These are phyloP conservation scores for Fistularia tabacaria DNA, from an alignment of 2,797 vertebrate species.

Conservation along the genomic window DNA sequence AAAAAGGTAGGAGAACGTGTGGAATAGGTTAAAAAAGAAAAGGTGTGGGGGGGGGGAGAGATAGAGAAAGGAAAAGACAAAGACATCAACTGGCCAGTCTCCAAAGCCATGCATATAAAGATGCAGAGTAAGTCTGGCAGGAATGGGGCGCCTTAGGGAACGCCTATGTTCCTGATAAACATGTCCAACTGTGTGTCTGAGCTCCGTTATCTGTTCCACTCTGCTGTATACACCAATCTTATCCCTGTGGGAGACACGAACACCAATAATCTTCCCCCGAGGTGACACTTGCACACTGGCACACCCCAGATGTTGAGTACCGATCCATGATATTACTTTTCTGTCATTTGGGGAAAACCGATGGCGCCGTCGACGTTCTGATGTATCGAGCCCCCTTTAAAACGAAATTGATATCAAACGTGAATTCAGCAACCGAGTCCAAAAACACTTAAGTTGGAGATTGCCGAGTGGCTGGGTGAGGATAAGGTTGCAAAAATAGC, in stretches of 20 bases:
- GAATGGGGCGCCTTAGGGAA: constrained; percentile 46
- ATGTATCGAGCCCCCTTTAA: background rate
- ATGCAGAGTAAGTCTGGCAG: constrained; percentile 42
- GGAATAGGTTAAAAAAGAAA: background rate
- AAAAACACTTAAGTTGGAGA: too few species aligned
- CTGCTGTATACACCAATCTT: constrained; percentile 37
- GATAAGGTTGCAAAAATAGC: too few species aligned
- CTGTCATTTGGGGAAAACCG: background rate
- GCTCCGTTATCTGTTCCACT: constrained; percentile 49
- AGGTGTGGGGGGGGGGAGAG: constrained; percentile 22
- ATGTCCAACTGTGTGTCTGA: constrained; percentile 46
- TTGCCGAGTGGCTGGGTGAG: too few species aligned
- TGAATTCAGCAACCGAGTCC: too few species aligned
- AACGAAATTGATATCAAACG: too few species aligned
- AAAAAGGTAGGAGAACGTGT: too few species aligned
- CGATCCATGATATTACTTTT: constrained; percentile 29
- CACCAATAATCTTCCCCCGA: constrained; percentile 48
- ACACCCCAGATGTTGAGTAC: constrained; percentile 31
- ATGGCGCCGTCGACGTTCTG: constrained; percentile 2
- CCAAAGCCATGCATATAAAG: constrained; percentile 35
- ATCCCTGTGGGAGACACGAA: constrained; percentile 48
- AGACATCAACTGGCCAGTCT: constrained; percentile 22
- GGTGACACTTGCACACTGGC: constrained; percentile 42
- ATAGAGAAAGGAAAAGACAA: constrained; percentile 16
- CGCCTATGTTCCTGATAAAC: constrained; percentile 51